Evolutionary conservation across 2,113 vertebrate genomes (phyloP), one percentile per base, ranked within the genome.

Genomic region (Ammodytes marinus): DNA sequence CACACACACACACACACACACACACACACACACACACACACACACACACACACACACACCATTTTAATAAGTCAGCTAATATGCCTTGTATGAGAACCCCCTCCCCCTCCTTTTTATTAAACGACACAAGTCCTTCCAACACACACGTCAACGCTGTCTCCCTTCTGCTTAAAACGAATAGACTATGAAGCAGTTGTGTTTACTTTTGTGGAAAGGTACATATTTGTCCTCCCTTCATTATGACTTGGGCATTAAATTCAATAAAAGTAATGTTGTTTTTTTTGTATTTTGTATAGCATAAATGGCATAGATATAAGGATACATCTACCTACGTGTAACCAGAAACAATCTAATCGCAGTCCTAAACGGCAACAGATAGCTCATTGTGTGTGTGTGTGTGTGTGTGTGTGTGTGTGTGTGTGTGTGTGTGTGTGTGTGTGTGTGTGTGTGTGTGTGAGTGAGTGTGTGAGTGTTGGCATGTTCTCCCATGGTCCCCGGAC

Each of bases 1-100:
- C 27, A 27, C 27, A 27, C 27, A 82, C 78, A 76, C 83, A 82
- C 78, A 76, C 83, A 91, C 93, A 92, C 93, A 27, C 27, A 27
- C 27, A 27, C 27, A 27, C 27, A 82, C 78, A 76, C 83, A 82
- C 78, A 76, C 83, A 91, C 93, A 92, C 93, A 27, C 27, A 82
- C 78, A 76, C 83, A 91, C 93, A 92, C 93, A 27, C 27, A 27
- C 27, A 27, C 27, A 27, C 27, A 82, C 78, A 76, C 83, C 91
- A 93, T 92, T 93, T 95, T 94, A 95, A 96, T 97, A 96, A 97
- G 96, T 95, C 93, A 88, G 81, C 81, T 95, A 89, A 67, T 79
- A 73, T 47, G 49, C 67, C 46, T 43, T 58, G 27, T 67, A 58
- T 52, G 43, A 69, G 42, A 53, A 7, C 58, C 42, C 43, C 57